Evolutionary conservation across 2,113 vertebrate species (phyloP), one percentile per base, ranked within the genome.

Genomic region (Cyphomyrus discorhynchus): DNA sequence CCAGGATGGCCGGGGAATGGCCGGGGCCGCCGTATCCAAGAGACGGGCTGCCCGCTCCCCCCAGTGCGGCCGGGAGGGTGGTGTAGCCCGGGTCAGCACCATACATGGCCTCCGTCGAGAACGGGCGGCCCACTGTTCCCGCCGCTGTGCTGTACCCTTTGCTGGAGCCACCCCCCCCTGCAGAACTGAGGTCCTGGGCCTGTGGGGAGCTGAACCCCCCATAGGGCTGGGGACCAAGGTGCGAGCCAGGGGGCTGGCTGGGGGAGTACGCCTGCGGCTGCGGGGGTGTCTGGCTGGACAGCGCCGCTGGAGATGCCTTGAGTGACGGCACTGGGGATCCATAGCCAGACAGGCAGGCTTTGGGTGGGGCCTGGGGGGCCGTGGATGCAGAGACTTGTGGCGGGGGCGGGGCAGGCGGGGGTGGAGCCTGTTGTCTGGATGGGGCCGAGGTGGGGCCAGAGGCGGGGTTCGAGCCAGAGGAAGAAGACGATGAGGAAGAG

Each of bases 1-100:
- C 95, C 0, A 96, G 94, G 86, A 97, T 94, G 0, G 96, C 97
- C 0, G 97, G 97, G 3, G 97, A 97, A 88, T 97, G 97, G 4
- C 96, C 96, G 0, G 96, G 95, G 35, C 96, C 92, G 13, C 93
- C 96, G 70, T 97, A 98, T 31, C 95, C 96, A 35, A 97, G 91
- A 0, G 97, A 97, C 0, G 97, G 97, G 91, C 97, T 98, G 49
- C 96, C 95, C 0, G 96, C 92, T 86, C 94, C 95, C 87, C 93
- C 95, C 1, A 95, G 94, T 86, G 95, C 93, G 31, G 94, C 42
- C 80, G 94, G 93, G 70, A 94, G 91, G 53, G 92, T 93, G 89
- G 92, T 90, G 90, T 93, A 96, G 90, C 92, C 94, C 3, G 95
- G 94, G 66, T 96, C 95, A n/a, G 91, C 89, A 10, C 95, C 95